Conservation (phyloP, 1,140 invertebrate species). For the Arctopsyche grandis region DNA sequence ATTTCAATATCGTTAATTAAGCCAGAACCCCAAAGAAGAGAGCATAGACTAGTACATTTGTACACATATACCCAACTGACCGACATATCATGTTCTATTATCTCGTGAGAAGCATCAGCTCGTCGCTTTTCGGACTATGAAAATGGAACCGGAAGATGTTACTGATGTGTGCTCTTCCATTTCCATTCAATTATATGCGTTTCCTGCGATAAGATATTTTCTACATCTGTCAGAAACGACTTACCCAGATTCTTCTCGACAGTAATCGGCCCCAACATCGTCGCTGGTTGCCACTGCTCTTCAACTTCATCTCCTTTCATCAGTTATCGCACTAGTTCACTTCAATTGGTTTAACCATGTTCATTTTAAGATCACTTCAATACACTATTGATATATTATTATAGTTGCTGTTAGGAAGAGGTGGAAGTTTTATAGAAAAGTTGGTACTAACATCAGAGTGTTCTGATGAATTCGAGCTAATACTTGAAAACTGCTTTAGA, state of each 20-base stretch:
- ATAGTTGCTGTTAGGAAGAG: too few species aligned
- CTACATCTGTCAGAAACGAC: background rate
- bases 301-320: conserved; percentile 41
- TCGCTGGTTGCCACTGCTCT: conserved; percentile 40
- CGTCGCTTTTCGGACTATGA: background rate
- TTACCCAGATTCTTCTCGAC: conserved; percentile 53
- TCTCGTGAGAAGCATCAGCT: background rate
- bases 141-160: conserved; percentile 4
- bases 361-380: background rate
- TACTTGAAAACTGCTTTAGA: too few species aligned
- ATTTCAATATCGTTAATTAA: too few species aligned
- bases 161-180: background rate
- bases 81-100: background rate
- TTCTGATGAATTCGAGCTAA: too few species aligned
- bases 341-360: background rate
- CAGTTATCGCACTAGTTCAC: conserved; percentile 23
- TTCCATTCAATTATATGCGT: background rate
- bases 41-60: background rate
- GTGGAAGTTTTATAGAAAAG: too few species aligned
- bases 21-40: background rate
- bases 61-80: background rate
- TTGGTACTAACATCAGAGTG: too few species aligned
- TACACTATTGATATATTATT: background rate
- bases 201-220: background rate
- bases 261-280: conserved; percentile 51